Evolutionary conservation across 2,888 invertebrate genomes (phyloP), one percentile per base, ranked within the genome.

Genomic region (Coelinius sp.): DNA sequence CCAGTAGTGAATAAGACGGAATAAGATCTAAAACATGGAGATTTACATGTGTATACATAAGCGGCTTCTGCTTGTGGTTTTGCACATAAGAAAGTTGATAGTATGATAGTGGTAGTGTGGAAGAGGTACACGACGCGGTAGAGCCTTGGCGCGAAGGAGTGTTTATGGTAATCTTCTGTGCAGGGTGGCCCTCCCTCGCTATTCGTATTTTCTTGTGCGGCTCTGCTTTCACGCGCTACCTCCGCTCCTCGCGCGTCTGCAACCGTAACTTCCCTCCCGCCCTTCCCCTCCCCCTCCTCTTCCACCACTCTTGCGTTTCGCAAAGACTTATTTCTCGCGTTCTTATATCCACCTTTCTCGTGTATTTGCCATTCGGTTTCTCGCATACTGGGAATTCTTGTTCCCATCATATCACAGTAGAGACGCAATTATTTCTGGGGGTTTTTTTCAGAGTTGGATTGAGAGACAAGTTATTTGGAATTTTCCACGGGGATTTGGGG

Each of bases 31-130:
- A 82, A 84, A 84, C 79, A 78, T 75, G 67, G 76, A 77, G 81
- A 84, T 83, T 84, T 84, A 84, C 84, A 84, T 81, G 80, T 84
- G 84, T 84, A 84, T 77, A 59, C 59, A 70, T 59, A 70, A 68
- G 68, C 59, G 44, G 27, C 65, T 38, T 56, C 24, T 64, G 49
- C 49, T 27, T 70, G 52, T 14, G 41, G 63, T 46, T 62, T 52
- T 69, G 35, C 41, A 53, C 41, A 67, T 31, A 59, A 56, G 62
- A 64, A 52, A 63, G 31, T 27, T 25, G 71, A 22, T 24, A 31
- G 56, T 12, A 56, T 52, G 49, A 65, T 49, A 44, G 66, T 65
- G 44, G 38, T 22, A 24, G 70, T 35, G 56, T 22, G 31, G 24
- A 31, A 35, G 59, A 59, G 22, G 76, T 78, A 78, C 79, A 82